Conservation (phyloP, 1,140 invertebrate genomes). For the Formica exsecta region DNA sequence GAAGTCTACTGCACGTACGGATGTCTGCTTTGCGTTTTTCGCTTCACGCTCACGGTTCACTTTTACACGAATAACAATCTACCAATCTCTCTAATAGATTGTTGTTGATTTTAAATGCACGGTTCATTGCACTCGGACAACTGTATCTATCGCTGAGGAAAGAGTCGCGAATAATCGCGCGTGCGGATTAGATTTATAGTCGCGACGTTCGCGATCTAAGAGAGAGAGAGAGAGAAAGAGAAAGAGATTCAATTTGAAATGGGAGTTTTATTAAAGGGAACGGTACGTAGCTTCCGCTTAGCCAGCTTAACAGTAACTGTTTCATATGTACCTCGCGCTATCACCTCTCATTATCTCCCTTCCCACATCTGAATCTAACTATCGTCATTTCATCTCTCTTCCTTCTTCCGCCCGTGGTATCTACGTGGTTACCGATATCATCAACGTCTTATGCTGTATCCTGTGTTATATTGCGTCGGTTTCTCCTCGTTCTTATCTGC, state of each 20-base stretch:
- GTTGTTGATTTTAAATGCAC: conserved; percentile 62
- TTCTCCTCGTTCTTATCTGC: conserved; percentile 33
- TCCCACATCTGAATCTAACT: conserved; percentile 45
- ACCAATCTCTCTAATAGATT: conserved; percentile 51
- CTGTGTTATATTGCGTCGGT: conserved; percentile 42
- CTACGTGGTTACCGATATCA: conserved; percentile 46
- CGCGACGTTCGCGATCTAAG: conserved; percentile 9
- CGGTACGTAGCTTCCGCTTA: conserved; percentile 30
- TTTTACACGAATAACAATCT: conserved; percentile 45
- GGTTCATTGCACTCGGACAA: conserved; percentile 42
- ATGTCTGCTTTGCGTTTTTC: conserved; percentile 60
- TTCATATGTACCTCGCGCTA: conserved; percentile 4
- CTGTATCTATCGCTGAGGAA: conserved; percentile 48
- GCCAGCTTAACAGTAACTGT: conserved; percentile 30
- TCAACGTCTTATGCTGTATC: conserved; percentile 24
- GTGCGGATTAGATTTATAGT: neutral
- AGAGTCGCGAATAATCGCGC: conserved; percentile 7
- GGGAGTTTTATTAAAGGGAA: conserved; percentile 46
- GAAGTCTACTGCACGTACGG: conserved; percentile 64
- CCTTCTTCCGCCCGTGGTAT: neutral
- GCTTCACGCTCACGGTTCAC: conserved; percentile 43
- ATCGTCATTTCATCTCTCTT: conserved; percentile 54
- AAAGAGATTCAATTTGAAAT: conserved; percentile 34
- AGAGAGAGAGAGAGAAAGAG: no score
- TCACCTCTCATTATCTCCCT: conserved; percentile 50